These are phyloP conservation scores for Caenorhabditis sp. DNA, from an alignment of 2,888 invertebrate species.

Conservation along the genomic window DNA sequence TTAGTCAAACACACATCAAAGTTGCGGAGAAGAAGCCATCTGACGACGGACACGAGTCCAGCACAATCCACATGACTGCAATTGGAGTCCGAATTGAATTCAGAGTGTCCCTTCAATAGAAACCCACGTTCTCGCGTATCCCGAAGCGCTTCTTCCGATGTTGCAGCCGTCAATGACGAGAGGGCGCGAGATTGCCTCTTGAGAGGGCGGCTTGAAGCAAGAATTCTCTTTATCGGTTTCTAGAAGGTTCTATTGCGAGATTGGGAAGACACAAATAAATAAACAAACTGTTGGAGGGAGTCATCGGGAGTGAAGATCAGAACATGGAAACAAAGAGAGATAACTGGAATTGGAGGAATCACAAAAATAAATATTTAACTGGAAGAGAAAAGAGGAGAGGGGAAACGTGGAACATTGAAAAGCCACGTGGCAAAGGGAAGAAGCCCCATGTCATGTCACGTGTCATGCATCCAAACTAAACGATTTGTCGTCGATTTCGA, in stretches of 20 bases:
- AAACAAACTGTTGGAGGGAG: slow-evolving; percentile 21
- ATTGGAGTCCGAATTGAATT: slow-evolving; percentile 9
- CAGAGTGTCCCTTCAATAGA: background rate
- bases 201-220: slow-evolving; percentile 60
- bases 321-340: background rate
- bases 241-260: slow-evolving; percentile 21
- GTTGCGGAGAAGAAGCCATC: slow-evolving; percentile 72
- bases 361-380: slow-evolving; percentile 6
- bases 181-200: slow-evolving; percentile 69
- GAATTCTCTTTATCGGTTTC: slow-evolving; percentile 45
- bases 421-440: background rate
- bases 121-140: slow-evolving; percentile 72
- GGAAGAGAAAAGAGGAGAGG: background rate
- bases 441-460: too few relatives aligned
- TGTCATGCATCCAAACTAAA: slow-evolving; percentile 57
- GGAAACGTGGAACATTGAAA: background rate
- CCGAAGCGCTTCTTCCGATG: slow-evolving; percentile 75
- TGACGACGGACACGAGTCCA: slow-evolving; percentile 72
- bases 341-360: slow-evolving; percentile 1
- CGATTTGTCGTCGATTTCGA: slow-evolving; percentile 58
- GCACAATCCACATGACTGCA: slow-evolving; percentile 75
- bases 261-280: slow-evolving; percentile 11
- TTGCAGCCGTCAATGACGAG: slow-evolving; percentile 79
- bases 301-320: slow-evolving; percentile 19
- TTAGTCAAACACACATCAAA: slow-evolving; percentile 66